These are phyloP conservation scores for Tolmerus cingulatus DNA, from an alignment of 2,888 invertebrate species.

Conservation along the genomic window DNA sequence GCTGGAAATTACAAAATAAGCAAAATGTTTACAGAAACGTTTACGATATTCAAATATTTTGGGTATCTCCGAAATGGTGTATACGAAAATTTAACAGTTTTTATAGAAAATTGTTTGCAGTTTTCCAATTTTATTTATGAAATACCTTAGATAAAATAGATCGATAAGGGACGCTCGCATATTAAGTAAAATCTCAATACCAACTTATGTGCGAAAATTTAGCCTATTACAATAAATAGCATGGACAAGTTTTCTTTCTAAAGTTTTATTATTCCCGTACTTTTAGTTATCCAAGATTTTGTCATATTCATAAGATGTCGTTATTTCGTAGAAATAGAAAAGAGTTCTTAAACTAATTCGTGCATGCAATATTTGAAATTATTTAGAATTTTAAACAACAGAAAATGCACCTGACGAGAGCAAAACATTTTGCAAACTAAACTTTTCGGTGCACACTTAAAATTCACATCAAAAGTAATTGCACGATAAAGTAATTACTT, in stretches of 20 bases:
- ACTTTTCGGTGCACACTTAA: neutral
- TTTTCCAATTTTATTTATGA: too few species aligned
- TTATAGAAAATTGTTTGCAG: too few species aligned
- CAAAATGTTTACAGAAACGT: too few species aligned
- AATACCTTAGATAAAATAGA: too few species aligned
- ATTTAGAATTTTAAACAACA: neutral
- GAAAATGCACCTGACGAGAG: neutral
- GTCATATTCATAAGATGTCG: neutral
- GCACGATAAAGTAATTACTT: neutral
- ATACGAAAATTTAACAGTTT: too few species aligned
- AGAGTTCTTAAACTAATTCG: neutral
- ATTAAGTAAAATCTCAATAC: too few species aligned
- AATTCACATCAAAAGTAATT: neutral
- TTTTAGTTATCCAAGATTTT: neutral
- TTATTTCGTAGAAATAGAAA: neutral
- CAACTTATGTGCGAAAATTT: too few species aligned
- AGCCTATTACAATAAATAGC: too few species aligned
- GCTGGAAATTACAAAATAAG: too few species aligned
- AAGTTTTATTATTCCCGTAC: neutral
- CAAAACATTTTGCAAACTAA: neutral
- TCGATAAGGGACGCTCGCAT: too few species aligned
- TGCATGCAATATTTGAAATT: neutral
- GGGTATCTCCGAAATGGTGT: too few species aligned
- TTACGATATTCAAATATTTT: too few species aligned
- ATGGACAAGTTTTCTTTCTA: neutral